Evolutionary conservation across 2,888 invertebrate genomes (phyloP).

Genomic region (Drosophila niveifrons): DNA sequence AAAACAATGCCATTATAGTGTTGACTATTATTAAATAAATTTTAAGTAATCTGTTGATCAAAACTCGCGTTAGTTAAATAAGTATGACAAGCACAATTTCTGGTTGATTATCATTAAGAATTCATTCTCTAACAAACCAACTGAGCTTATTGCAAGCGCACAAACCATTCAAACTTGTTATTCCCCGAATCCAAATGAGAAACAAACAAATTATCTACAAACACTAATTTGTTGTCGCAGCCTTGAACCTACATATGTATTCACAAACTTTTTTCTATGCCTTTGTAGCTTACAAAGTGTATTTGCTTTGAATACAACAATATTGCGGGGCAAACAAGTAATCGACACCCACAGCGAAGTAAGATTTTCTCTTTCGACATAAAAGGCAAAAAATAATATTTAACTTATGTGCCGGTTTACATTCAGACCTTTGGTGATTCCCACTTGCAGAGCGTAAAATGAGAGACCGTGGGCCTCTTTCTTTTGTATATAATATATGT

Average conservation of each 20-base stretch:
- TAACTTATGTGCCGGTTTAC: background rate
- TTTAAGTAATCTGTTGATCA: too few relatives aligned
- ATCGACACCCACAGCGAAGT: background rate
- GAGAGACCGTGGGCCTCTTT: constrained; percentile 1
- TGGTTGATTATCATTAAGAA: background rate
- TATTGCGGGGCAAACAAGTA: background rate
- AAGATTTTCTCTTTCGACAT: background rate
- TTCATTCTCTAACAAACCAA: background rate
- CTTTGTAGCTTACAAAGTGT: background rate
- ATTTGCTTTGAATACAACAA: background rate
- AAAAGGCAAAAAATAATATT: background rate
- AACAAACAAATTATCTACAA: background rate
- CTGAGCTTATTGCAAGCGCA: background rate
- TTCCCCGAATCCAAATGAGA: background rate
- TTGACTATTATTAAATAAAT: too few relatives aligned
- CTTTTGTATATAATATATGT: background rate
- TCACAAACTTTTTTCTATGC: background rate
- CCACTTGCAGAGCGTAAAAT: background rate
- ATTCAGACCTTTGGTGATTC: background rate
- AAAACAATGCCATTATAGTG: background rate
- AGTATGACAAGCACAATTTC: background rate
- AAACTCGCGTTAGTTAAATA: too few relatives aligned
- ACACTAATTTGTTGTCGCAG: background rate
- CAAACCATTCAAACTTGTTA: background rate
- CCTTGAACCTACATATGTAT: background rate